Conservation (phyloP, 2,888 invertebrate genomes). For the Drosophila pegasa region DNA sequence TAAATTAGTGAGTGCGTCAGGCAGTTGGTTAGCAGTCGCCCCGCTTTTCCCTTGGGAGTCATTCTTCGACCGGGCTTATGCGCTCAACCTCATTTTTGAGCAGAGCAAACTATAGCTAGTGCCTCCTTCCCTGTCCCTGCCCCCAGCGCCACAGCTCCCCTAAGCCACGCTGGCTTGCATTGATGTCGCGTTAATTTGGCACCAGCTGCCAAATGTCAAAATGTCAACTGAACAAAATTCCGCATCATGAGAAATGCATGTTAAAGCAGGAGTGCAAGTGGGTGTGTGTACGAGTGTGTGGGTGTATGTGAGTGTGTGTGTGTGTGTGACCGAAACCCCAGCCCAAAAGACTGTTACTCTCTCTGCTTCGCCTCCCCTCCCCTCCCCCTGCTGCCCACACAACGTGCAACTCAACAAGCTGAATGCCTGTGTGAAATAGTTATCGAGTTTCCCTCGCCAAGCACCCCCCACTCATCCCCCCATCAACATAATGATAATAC, state of each 20-base stretch:
- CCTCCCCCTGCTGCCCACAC: background rate
- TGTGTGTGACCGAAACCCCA: slow-evolving; percentile 22
- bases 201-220: slow-evolving; percentile 77
- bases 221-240: slow-evolving; percentile 78
- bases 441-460: slow-evolving; percentile 53
- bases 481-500: slow-evolving; percentile 64
- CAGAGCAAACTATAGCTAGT: slow-evolving; percentile 6
- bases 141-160: background rate
- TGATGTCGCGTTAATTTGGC: slow-evolving; percentile 71
- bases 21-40: slow-evolving; percentile 37
- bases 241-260: slow-evolving; percentile 78
- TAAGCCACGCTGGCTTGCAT: background rate
- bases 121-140: background rate
- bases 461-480: slow-evolving; percentile 9
- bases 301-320: slow-evolving; percentile 10
- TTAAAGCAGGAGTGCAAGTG: slow-evolving; percentile 17
- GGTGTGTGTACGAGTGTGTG: background rate
- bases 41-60: background rate
- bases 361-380: background rate
- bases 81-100: slow-evolving; percentile 56
- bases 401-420: slow-evolving; percentile 13
- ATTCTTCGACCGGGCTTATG: slow-evolving; percentile 26
- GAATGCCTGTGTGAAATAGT: slow-evolving; percentile 62
- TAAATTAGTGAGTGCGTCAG: slow-evolving; percentile 60
- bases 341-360: slow-evolving; percentile 22